Base-by-base conservation (phyloP, 2,888 invertebrate species). In the Macrosiphum euphorbiae region DNA sequence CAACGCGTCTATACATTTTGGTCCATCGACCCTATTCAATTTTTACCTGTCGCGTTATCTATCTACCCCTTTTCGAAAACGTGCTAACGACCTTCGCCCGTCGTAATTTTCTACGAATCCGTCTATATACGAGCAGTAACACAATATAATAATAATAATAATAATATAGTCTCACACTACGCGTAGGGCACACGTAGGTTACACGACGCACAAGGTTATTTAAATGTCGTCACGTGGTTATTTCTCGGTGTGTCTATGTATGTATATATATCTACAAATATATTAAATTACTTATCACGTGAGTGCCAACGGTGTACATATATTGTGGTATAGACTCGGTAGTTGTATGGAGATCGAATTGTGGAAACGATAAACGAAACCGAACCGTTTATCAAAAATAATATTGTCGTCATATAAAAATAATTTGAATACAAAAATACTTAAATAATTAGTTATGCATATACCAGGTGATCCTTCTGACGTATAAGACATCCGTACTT, bases 21-120 rank as follows among this genome's bases (percentile, higher is more conserved):
- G 94, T 94, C 94, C 94, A 90, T 94, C 94, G 94, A 94, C 86
- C 67, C 94, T 94, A 94, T 94, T 94, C 90, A 89, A 89, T 92
- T 41, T 88, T 92, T 94, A 94, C 92, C 88, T 92, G 88, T 88
- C 92, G 88, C 41, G 84, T 67, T 88, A 92, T 88, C 88, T 88
- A 52, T 88, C 50, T 92, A 92, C 88, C 92, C 78, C 78, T 92
- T 92, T 92, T 78, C 78, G 55, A 88, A 88, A 78, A 92, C n/a
- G 92, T 78, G 67, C 92, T 44, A 78, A 88, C 92, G 88, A 92
- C 88, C 92, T 92, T 91, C 84, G 35, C 84, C 90, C 78, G 78
- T 91, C 16, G 85, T 86, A n/a, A 47, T 58, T 86, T 85, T 91
- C 58, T 91, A n/a, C 85, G 58, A 58, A 86, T 91, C n/a, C 85